A percentile compares a stretch with the other conserved stretches of the same genome.
Conservation (phyloP, 2,797 vertebrate species). For the Coracias cyanogaster region DNA sequence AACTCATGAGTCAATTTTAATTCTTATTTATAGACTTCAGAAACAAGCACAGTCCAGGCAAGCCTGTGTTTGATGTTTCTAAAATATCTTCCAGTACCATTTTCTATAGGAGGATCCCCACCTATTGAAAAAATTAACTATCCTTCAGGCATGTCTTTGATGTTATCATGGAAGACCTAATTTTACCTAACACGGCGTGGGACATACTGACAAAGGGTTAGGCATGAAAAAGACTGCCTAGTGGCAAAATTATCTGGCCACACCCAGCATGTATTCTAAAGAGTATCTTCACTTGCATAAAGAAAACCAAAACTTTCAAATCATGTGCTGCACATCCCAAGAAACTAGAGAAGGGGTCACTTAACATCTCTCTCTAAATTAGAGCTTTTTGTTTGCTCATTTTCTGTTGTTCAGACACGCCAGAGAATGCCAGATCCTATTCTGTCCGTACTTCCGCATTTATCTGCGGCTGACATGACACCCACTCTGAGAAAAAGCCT, state of each 20-base stretch:
- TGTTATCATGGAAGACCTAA: conserved; percentile 76
- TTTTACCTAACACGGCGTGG: conserved; percentile 65
- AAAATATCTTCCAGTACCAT: conserved; percentile 74
- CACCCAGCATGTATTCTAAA: conserved; percentile 58
- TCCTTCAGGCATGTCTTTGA: conserved; percentile 79
- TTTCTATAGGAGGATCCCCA: conserved; percentile 72
- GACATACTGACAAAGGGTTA: conserved; percentile 72
- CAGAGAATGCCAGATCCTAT: conserved; percentile 7
- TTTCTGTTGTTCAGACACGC: conserved; percentile 54
- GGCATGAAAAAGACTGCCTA: conserved; percentile 67
- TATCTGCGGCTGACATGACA: conserved; percentile 34
- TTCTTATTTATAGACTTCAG: conserved; percentile 80
- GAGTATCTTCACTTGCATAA: conserved; percentile 26
- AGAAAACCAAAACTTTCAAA: conserved; percentile 52
- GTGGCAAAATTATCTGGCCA: conserved; percentile 61
- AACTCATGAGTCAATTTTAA: conserved; percentile 81
- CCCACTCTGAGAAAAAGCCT: neutral
- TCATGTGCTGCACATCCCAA: conserved; percentile 26
- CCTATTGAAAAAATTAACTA: conserved; percentile 75
- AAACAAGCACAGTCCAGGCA: conserved; percentile 75
- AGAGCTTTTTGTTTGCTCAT: conserved; percentile 29
- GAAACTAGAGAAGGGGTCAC: conserved; percentile 57
- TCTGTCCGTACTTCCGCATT: conserved; percentile 1
- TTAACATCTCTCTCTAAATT: neutral
- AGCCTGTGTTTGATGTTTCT: conserved; percentile 80